A percentile compares a stretch with the other conserved stretches of the same genome.
Conservation (phyloP, 2,113 vertebrate genomes). For the Erythrolamprus reginae region DNA sequence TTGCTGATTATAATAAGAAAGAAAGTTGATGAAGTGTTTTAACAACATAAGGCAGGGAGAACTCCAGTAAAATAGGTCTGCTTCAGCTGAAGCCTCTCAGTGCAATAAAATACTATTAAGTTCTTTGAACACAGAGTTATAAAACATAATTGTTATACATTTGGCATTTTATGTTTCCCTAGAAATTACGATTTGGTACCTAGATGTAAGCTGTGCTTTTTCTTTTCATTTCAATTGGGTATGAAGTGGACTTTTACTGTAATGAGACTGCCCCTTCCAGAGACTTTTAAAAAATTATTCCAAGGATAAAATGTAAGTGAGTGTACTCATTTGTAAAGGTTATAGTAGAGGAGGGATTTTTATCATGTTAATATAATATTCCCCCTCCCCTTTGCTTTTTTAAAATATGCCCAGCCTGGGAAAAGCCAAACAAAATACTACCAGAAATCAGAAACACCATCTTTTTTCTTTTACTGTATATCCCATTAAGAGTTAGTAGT, state of each 20-base stretch:
- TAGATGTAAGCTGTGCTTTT: constrained; percentile 54
- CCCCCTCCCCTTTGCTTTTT: constrained; percentile 59
- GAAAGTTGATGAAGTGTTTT: constrained; percentile 9
- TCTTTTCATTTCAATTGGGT: constrained; percentile 67
- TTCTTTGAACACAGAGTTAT: constrained; percentile 58
- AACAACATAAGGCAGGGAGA: not conserved
- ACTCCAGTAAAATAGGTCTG: constrained; percentile 35
- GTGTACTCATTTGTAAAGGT: constrained; percentile 65
- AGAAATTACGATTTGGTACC: constrained; percentile 67
- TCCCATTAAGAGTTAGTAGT: constrained; percentile 28
- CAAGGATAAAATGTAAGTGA: constrained; percentile 62
- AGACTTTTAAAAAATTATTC: constrained; percentile 65
- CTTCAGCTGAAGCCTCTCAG: constrained; percentile 39
- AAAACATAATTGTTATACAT: constrained; percentile 68
- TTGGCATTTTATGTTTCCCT: constrained; percentile 68
- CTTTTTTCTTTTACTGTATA: constrained; percentile 34
- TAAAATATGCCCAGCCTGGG: constrained; percentile 44
- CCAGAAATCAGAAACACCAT: constrained; percentile 40
- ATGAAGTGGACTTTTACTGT: constrained; percentile 68
- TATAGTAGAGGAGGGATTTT: constrained; percentile 56
- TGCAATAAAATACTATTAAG: constrained; percentile 54
- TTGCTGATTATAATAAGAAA: constrained; percentile 29
- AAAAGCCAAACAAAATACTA: constrained; percentile 37
- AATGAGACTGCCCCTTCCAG: constrained; percentile 73
- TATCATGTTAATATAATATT: constrained; percentile 54